Base-by-base conservation (phyloP, 2,797 vertebrate species). In the Brotula barbata region DNA sequence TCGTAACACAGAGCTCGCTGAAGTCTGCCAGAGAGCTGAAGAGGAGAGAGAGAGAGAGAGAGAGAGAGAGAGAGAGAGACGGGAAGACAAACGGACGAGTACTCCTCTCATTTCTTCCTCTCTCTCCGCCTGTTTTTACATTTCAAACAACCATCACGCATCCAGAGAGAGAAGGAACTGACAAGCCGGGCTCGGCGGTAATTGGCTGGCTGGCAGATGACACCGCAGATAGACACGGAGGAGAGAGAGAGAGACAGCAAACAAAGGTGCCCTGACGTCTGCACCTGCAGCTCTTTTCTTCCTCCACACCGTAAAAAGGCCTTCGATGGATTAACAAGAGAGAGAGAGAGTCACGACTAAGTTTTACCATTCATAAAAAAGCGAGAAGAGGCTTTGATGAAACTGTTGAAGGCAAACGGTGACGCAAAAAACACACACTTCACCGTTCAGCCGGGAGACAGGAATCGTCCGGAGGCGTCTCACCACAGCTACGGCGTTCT, bases 181-280 rank as follows among this genome's bases (percentile, higher is more conserved):
- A 76, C 77, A 73, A 68, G 76, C 73, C 77, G 66, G 23, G 75
- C 80, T 73, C 67, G 58, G 31, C 68, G 56, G 64, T 83, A 78
- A 86, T 83, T 81, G 71, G 76, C 74, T 58, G 15, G 52, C 46
- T 78, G 11, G 9, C 48, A 63, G 70, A 66, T 67, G 75, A 68
- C 64, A 80, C 4, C 20, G 60, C 64, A 53, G 67, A 77, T 19
- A 73, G 67, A 56, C 70, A 37, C 58, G 2, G 48, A 55, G 73
- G 79, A 72, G 60, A 55, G 9, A 5, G 9, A 6, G 33, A 41
- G 37, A 36, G 49, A 44, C 66, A 43, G 43, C 71, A 71, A 78
- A 75, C 57, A 58, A 23, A 68, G 60, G 75, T 72, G 50, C 39
- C 10, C 3, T 44, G 15, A 22, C 54, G 49, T 45, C 0, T 28